Conservation (phyloP, 1,140 invertebrate genomes). For the Drosophila parvula region DNA sequence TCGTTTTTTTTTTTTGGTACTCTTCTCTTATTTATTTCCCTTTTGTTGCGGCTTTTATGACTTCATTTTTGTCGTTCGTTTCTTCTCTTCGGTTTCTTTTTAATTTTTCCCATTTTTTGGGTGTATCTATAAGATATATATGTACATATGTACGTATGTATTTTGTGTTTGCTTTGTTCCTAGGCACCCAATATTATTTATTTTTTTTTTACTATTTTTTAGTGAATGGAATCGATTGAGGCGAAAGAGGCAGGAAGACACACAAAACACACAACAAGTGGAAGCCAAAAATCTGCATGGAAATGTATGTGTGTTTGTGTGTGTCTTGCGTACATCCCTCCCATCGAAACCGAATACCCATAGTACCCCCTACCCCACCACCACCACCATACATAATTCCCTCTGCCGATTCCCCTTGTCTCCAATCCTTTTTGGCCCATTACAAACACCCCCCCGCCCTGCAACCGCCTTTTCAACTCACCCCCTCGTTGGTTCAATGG, state of each 20-base stretch:
- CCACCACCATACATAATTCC: conserved; percentile 1
- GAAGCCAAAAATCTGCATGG: conserved; percentile 60
- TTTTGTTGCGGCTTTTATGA: conserved; percentile 33
- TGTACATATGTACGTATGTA: conserved; percentile 5
- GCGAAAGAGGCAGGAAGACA: conserved; percentile 22
- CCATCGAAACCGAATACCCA: conserved; percentile 3
- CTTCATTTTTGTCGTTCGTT: conserved; percentile 28
- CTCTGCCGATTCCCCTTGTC: neutral
- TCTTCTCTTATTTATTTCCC: conserved; percentile 31
- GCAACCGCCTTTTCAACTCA: conserved; percentile 15
- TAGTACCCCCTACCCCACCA: no score
- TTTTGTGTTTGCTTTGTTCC: conserved; percentile 53
- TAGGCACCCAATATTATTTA: conserved; percentile 46
- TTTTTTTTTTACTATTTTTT: conserved; percentile 11
- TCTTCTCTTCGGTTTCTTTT: conserved; percentile 17
- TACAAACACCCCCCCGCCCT: conserved; percentile 5
- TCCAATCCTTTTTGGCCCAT: conserved; percentile 34
- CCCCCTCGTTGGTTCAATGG: conserved; percentile 54
- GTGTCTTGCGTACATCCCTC: conserved; percentile 13
- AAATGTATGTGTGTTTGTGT: neutral
- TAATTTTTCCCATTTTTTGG: conserved; percentile 34
- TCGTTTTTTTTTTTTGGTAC: conserved; percentile 7
- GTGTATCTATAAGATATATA: conserved; percentile 48
- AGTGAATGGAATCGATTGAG: conserved; percentile 49
- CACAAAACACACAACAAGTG: conserved; percentile 52